These are phyloP conservation scores for Chionodraco myersi DNA, from an alignment of 2,113 vertebrate species.

Conservation along the genomic window DNA sequence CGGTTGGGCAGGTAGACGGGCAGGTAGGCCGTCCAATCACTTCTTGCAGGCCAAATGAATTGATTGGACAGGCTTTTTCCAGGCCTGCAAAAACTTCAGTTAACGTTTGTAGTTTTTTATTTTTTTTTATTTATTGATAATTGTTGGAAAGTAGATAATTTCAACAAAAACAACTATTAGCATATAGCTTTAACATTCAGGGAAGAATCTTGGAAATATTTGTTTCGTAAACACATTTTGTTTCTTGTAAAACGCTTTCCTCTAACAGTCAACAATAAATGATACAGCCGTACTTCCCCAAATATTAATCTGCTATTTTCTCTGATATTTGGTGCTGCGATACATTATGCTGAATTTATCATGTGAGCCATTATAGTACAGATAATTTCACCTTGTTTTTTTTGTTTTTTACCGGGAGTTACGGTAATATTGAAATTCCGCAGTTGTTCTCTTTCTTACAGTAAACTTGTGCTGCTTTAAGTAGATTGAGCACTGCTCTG, in stretches of 20 bases:
- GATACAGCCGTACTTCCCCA: background rate
- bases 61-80: too few relatives aligned
- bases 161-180: too few relatives aligned
- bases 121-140: too few relatives aligned
- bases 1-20: too few relatives aligned
- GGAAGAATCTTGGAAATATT: too few relatives aligned
- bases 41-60: too few relatives aligned
- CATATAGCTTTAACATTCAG: too few relatives aligned
- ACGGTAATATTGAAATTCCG: background rate
- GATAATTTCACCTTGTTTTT: background rate
- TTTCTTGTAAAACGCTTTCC: background rate
- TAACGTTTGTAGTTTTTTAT: too few relatives aligned
- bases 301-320: background rate
- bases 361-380: background rate
- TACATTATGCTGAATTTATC: slow-evolving; percentile 12
- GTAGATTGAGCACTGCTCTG: background rate
- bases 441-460: slow-evolving; percentile 15
- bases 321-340: background rate
- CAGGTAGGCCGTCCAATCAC: too few relatives aligned
- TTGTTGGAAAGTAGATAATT: too few relatives aligned
- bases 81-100: too few relatives aligned
- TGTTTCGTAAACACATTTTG: too few relatives aligned
- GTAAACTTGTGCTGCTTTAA: background rate
- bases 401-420: background rate
- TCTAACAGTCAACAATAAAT: background rate